Evolutionary conservation across 2,888 invertebrate genomes (phyloP), one percentile per base, ranked within the genome.

Genomic region (Meghimatium bilineatum): DNA sequence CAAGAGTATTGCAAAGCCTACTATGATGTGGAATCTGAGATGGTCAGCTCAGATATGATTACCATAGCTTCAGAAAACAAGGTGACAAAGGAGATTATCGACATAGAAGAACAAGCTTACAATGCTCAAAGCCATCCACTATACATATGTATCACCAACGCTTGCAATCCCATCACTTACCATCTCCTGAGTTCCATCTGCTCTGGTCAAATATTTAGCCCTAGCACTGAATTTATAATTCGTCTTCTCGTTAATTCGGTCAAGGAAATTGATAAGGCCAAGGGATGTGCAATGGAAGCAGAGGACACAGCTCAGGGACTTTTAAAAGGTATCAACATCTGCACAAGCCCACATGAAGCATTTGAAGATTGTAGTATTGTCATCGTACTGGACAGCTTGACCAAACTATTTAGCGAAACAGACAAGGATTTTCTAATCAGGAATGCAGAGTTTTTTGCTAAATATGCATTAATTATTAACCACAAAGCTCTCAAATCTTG

Each of bases 1-100:
- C 91, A 93, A 87, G 93, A 94, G 85, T 92, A 92, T 86, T 89
- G 90, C 26, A 85, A 89, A 49, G 91, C 90, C 1, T 94, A 94
- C 87, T 94, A 94, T 87, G 92, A 91, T 23, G 82, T 92, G 2
- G 89, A 91, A 82, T 92, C 93, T 8, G 82, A 87, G 8, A 86
- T 93, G 75, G 85, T 84, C 49, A 93, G 92, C 82, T 84, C 88
- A 34, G 91, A 93, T 86, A 92, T 92, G 92, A 80, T 63, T 10
- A 90, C 90, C 67, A 90, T 93, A 56, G 90, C 91, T 0, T 86
- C 85, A 60, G 93, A 93, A 85, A 93, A 93, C 87, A 76, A 88
- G 44, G 66, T 86, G 32, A 89, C 89, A 6, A 93, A 92, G 83
- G 77, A 77, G 38, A 90, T 91, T 67, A 82, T 90, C 1, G 92